Evolutionary conservation across 2,888 invertebrate genomes (phyloP), one percentile per base, ranked within the genome.

Genomic region (Heteropelma amictum): DNA sequence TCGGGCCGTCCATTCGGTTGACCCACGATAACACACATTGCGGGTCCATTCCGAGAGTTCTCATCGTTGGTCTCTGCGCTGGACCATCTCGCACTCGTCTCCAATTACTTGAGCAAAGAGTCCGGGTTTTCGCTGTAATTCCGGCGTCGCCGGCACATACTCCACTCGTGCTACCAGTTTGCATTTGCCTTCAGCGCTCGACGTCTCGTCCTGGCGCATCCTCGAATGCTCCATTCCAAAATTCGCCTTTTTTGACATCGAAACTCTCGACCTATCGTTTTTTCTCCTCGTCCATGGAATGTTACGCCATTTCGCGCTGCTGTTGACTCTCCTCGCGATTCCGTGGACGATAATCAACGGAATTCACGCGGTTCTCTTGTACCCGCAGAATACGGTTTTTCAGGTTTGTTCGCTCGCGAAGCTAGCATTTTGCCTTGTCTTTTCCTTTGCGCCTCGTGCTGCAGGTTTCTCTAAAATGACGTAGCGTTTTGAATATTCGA

Each of bases 361-460:
- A 40, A 80, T 81, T 68, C 72, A 74, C 6, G 76, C 82, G 5
- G 72, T 81, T 49, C 83, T 89, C 19, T 75, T 88, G 30, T 89
- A 82, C 42, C 83, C 88, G 2, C 35, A 82, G 73, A 82, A 76
- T 47, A 81, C 87, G 1, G 71, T 87, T 21, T 77, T 87, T 63
- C 88, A 89, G 86, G 88, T 88, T 73, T 84, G 78, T 73, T 26
- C 49, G 19, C n/a, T n/a, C n/a, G n/a, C n/a, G n/a, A n/a, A n/a
- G n/a, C n/a, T n/a, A n/a, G n/a, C n/a, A n/a, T n/a, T n/a, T n/a
- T n/a, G n/a, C 54, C 21, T 14, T 47, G 5, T 19, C 6, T 10
- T 53, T 33, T 51, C 14, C 1, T 2, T 45, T 8, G 33, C 3
- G 33, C 10, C 45, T 45, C 47, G n/a, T n/a, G n/a, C n/a, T n/a